A percentile compares a stretch with the other conserved stretches of the same genome.
These are phyloP conservation scores for Catocala sponsa DNA, from an alignment of 2,888 invertebrate species.

Conservation along the genomic window DNA sequence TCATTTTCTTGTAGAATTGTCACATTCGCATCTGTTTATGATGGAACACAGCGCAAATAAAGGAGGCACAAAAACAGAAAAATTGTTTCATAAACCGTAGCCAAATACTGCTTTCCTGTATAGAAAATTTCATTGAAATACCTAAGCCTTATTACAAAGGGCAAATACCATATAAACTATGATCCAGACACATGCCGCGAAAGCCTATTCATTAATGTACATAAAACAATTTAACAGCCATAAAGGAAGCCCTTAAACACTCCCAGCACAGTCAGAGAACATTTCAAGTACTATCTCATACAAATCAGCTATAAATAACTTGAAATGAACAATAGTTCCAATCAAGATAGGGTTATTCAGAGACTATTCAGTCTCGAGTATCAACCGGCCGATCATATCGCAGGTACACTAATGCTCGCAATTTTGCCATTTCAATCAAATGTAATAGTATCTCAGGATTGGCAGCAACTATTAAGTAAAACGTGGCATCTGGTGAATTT, in stretches of 20 bases:
- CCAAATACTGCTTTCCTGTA: too few species aligned
- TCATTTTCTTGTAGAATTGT: too few species aligned
- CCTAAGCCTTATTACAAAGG: too few species aligned
- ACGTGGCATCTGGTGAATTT: constrained; percentile 26
- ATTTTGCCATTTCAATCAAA: constrained; percentile 75
- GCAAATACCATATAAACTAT: too few species aligned
- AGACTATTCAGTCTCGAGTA: constrained; percentile 38
- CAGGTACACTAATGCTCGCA: constrained; percentile 63
- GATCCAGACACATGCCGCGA: too few species aligned
- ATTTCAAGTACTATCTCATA: constrained; percentile 38
- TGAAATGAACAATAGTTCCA: constrained; percentile 65
- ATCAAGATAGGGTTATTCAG: constrained; percentile 61
- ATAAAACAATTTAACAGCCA: constrained; percentile 41
- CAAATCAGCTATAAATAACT: constrained; percentile 54
- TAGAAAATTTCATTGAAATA: too few species aligned
- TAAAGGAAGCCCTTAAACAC: constrained; percentile 35
- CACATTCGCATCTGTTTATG: too few species aligned
- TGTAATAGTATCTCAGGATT: constrained; percentile 59
- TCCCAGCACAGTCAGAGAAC: constrained; percentile 24
- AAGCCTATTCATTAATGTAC: too few species aligned
- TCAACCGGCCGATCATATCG: constrained; percentile 54
- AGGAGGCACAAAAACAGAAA: too few species aligned
- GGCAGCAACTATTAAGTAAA: constrained; percentile 18
- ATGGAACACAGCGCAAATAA: too few species aligned
- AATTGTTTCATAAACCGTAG: too few species aligned